A percentile compares a stretch with the other conserved stretches of the same genome.
Evolutionary conservation across 2,113 vertebrate genomes (phyloP).

Genomic region (Anguilla rostrata): DNA sequence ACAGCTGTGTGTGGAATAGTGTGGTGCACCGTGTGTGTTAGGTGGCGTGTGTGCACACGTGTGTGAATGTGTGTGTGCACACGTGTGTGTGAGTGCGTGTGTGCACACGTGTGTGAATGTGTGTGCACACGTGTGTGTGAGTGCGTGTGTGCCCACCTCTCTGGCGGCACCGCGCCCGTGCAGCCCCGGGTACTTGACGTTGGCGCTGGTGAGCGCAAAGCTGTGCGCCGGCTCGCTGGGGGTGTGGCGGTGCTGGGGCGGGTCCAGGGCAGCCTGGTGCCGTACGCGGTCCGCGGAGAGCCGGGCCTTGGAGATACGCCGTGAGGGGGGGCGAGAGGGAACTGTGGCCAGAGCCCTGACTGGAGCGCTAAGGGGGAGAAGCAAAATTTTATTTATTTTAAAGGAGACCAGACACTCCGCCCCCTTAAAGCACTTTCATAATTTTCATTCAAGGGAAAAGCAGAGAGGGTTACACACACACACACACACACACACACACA

Average conservation of each 20-base stretch:
- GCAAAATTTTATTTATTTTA: not conserved
- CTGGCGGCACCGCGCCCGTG: constrained; percentile 13
- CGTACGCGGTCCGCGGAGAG: constrained; percentile 25
- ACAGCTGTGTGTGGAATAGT: too few species aligned
- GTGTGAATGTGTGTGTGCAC: too few species aligned
- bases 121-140: too few species aligned
- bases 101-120: too few species aligned
- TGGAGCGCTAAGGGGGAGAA: not conserved
- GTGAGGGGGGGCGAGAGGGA: not conserved
- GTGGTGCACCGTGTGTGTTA: too few species aligned
- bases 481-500: too few species aligned
- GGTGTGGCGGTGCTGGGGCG: not conserved
- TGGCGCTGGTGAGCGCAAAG: constrained; percentile 30
- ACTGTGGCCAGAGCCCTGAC: constrained; percentile 17
- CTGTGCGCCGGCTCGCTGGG: constrained; percentile 27
- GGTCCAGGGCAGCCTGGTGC: not conserved
- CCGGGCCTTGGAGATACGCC: constrained; percentile 14
- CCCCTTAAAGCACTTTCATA: too few species aligned
- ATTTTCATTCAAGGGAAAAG: too few species aligned
- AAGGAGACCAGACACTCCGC: too few species aligned
- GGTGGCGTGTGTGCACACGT: too few species aligned
- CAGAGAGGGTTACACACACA: too few species aligned
- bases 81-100: too few species aligned
- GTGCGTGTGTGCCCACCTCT: constrained; percentile 23
- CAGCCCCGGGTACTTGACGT: constrained; percentile 40